Evolutionary conservation across 2,888 invertebrate genomes (phyloP), one percentile per base, ranked within the genome.

Genomic region (Flexamia atlantica): DNA sequence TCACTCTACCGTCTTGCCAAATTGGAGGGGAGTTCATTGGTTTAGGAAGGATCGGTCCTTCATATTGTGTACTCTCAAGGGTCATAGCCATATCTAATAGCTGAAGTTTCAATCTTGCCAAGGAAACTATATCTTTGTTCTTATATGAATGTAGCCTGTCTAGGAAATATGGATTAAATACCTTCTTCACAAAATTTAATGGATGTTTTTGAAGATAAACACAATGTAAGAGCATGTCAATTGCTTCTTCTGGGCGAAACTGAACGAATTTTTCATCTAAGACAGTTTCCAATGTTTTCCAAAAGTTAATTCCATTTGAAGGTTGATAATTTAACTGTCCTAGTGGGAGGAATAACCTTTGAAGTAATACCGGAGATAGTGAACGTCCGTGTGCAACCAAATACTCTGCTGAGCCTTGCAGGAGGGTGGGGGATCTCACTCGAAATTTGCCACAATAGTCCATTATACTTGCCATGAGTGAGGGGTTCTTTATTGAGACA

Each of bases 21-120:
- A 92, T 88, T n/a, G 92, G 90, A 87, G 92, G 91, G 0, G 91
- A 90, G 87, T 90, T 91, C 85, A 92, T 91, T 85, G 92, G 91
- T 87, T 91, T 91, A 0, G 93, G 92, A 36, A 94, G 87, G 82
- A 93, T 88, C 5, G 93, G 93, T 5, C 94, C 93, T 23, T 88
- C 87, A 88, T 94, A 94, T 32, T 91, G 89, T n/a, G 90, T 88
- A 88, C 92, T 93, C 88, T 95, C 95, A 68, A 95, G 88, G 14
- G 93, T 92, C 90, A 95, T 91, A 5, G 93, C 92, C 40, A 93
- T 92, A 87, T 95, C 95, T 83, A 95, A 91, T 50, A 94, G 89
- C 88, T 93, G 91, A 57, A 95, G 89, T 88, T 93, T 93, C 83
- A 88, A 88, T 83, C 92, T 91, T 82, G 90, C 88, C 14, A 88